Conservation (phyloP, 2,797 vertebrate species). For the Epinephelus malabaricus region DNA sequence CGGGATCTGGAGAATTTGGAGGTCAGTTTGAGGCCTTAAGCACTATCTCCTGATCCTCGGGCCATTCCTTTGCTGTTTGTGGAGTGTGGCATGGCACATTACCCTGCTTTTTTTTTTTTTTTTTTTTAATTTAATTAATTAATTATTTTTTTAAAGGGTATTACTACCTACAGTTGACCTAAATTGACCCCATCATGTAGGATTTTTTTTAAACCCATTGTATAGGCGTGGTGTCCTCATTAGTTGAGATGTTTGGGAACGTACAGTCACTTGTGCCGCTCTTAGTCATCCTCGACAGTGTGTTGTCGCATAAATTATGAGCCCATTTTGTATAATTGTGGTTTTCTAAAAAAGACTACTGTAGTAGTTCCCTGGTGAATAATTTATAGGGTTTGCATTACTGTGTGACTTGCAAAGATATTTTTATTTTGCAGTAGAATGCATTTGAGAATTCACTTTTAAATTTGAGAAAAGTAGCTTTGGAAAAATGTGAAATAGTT, state of each 20-base stretch:
- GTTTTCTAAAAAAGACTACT: slow-evolving; percentile 48
- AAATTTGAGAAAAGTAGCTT: neutral
- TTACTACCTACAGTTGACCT: slow-evolving; percentile 7
- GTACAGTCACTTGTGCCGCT: slow-evolving; percentile 16
- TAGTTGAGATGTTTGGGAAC: slow-evolving; percentile 20
- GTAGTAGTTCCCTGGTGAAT: neutral
- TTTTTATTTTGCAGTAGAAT: neutral
- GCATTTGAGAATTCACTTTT: slow-evolving; percentile 12
- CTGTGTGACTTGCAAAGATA: slow-evolving; percentile 18
- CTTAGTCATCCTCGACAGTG: slow-evolving; percentile 36
- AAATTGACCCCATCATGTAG: slow-evolving; percentile 33
- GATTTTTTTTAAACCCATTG: slow-evolving; percentile 11
- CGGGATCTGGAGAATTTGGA: no score
- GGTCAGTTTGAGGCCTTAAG: no score
- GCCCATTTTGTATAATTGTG: slow-evolving; percentile 37
- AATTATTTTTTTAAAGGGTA: no score
- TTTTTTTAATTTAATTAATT: no score
- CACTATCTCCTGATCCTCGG: no score
- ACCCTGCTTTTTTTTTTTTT: no score
- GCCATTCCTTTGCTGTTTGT: no score
- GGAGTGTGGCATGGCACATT: no score
- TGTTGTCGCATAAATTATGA: slow-evolving; percentile 41
- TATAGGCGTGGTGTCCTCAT: slow-evolving; percentile 40
- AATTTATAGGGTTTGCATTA: slow-evolving; percentile 33
- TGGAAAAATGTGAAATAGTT: no score